Evolutionary conservation across 2,888 invertebrate species (phyloP).

Genomic region (Trichogramma evanescens): DNA sequence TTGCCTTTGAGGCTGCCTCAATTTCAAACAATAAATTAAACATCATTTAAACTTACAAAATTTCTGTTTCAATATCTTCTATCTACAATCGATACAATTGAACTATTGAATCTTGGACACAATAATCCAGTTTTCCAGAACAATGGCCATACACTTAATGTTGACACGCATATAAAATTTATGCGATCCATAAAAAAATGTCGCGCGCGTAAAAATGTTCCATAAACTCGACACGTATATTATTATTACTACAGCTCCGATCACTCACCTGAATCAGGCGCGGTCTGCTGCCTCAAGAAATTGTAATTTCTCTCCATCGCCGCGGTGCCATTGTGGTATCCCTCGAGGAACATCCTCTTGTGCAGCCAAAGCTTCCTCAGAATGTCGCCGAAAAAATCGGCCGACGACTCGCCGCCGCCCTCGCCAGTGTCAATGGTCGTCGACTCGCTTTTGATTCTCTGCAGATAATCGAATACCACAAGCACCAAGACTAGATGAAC

Average conservation of each 20-base stretch:
- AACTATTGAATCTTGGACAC: too few species aligned
- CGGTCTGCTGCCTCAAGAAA: not conserved
- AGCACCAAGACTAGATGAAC: slow-evolving; percentile 36
- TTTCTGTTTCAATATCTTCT: too few species aligned
- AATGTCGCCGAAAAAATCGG: slow-evolving; percentile 1
- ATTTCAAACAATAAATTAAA: too few species aligned
- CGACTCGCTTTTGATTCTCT: slow-evolving; percentile 17
- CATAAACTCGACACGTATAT: not conserved
- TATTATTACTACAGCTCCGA: not conserved
- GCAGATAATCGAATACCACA: slow-evolving; percentile 18
- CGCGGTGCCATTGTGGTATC: slow-evolving; percentile 11
- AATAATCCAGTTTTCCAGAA: too few species aligned
- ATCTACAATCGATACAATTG: too few species aligned
- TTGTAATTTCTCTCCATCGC: not conserved
- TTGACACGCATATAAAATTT: not conserved
- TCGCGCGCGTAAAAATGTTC: not conserved
- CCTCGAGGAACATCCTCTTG: slow-evolving; percentile 11
- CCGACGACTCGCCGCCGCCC: not conserved
- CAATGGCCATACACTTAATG: too few species aligned
- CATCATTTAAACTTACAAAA: too few species aligned
- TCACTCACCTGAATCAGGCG: slow-evolving; percentile 6
- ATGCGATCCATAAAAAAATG: not conserved
- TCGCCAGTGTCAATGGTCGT: not conserved
- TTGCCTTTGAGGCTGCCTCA: too few species aligned
- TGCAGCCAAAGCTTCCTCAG: slow-evolving; percentile 4